Evolutionary conservation across 2,797 vertebrate genomes (phyloP).

Genomic region (Onychomys torridus): DNA sequence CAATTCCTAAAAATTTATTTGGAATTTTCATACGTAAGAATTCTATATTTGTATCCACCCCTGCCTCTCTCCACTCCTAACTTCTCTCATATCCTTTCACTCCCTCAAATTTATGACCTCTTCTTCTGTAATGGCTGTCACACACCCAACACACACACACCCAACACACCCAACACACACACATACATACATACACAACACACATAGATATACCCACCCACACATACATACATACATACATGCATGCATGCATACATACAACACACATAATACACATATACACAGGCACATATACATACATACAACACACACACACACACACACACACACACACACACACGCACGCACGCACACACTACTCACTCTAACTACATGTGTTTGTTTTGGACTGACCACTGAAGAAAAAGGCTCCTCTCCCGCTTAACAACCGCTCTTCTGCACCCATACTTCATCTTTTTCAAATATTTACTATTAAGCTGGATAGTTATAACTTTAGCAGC

Average conservation of each 20-base stretch:
- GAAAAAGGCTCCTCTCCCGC: not conserved
- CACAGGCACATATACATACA: not conserved
- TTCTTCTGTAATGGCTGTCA: not conserved
- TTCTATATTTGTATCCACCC: not conserved
- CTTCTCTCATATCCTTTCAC: not conserved
- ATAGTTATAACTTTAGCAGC: not conserved
- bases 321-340: not conserved
- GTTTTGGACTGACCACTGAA: not conserved
- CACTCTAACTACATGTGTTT: not conserved
- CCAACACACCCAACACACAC: no score
- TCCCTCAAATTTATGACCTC: not conserved
- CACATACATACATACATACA: not conserved
- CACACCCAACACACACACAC: not conserved
- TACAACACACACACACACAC: not conserved
- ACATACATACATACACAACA: not conserved
- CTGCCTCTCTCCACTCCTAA: not conserved
- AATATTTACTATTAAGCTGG: conserved; percentile 11
- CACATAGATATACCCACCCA: not conserved
- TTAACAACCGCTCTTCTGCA: not conserved
- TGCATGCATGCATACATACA: not conserved
- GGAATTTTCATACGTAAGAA: no score
- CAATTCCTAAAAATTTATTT: not conserved
- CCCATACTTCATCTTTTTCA: not conserved
- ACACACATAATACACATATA: not conserved
- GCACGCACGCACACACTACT: not conserved